Evolutionary conservation across 2,888 invertebrate species (phyloP).

Genomic region (Ennomos quercinarius): DNA sequence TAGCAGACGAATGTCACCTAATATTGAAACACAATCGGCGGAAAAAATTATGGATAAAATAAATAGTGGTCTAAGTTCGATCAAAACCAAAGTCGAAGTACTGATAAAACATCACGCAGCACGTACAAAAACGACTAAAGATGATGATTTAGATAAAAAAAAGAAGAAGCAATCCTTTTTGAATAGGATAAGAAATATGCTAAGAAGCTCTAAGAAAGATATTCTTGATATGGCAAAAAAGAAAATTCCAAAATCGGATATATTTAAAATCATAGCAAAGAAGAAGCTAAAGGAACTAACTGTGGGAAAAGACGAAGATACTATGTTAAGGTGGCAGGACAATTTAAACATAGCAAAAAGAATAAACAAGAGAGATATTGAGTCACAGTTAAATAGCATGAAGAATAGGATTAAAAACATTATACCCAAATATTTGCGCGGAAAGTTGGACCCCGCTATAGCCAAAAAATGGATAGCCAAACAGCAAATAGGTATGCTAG

Average conservation of each 20-base stretch:
- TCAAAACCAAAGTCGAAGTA: conserved; percentile 49
- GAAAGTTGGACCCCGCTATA: conserved; percentile 59
- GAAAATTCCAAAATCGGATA: conserved; percentile 55
- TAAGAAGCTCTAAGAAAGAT: conserved; percentile 59
- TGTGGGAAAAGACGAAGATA: conserved; percentile 52
- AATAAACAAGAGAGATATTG: conserved; percentile 52
- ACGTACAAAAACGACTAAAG: background rate
- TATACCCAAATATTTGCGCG: conserved; percentile 65
- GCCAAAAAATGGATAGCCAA: conserved; percentile 38
- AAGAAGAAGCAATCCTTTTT: conserved; percentile 58
- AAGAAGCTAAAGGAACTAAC: conserved; percentile 54
- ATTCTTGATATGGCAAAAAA: conserved; percentile 51
- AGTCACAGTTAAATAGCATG: conserved; percentile 32
- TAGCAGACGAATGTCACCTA: conserved; percentile 53
- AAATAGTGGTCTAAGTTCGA: conserved; percentile 43
- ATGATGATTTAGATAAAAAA: conserved; percentile 14
- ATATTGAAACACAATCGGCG: conserved; percentile 41
- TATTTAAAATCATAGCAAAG: conserved; percentile 54
- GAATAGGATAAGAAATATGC: conserved; percentile 56
- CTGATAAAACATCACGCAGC: conserved; percentile 40
- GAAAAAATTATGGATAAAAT: conserved; percentile 50
- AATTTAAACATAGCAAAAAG: conserved; percentile 51
- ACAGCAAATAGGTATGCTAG: conserved; percentile 25
- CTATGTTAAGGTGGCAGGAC: conserved; percentile 65
- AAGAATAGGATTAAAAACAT: conserved; percentile 62